These are phyloP conservation scores for Dicaeum eximium DNA, from an alignment of 2,113 vertebrate genomes.

Conservation along the genomic window DNA sequence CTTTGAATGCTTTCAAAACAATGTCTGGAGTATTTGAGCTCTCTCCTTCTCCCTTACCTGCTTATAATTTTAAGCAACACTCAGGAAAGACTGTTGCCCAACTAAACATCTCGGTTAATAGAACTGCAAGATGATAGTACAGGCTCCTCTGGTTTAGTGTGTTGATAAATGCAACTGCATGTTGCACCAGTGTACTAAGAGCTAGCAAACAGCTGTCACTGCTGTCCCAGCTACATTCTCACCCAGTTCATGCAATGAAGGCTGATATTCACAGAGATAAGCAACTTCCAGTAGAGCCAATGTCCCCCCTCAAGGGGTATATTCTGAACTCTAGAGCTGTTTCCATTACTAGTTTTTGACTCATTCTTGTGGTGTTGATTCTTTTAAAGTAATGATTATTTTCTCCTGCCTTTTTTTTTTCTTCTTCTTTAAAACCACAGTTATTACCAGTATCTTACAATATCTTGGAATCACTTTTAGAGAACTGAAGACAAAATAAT, in stretches of 20 bases:
- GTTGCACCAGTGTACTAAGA: neutral
- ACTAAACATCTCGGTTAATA: neutral
- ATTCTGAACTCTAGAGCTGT: neutral
- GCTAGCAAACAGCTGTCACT: neutral
- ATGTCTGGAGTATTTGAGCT: neutral
- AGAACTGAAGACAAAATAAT: neutral
- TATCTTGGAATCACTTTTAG: neutral
- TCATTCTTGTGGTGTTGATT: neutral
- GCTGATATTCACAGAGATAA: neutral
- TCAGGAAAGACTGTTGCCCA: neutral
- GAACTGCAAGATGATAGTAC: neutral
- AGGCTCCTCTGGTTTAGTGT: neutral
- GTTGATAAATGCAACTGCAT: neutral
- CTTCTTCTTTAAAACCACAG: accelerated
- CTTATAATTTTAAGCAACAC: neutral
- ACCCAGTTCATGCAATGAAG: neutral
- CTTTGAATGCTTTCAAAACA: neutral
- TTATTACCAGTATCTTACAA: neutral
- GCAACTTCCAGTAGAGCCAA: neutral
- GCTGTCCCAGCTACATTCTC: neutral
- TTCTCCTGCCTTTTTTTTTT: neutral
- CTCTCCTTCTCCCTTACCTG: neutral
- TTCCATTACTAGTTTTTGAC: neutral
- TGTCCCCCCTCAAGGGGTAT: neutral
- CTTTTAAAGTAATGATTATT: neutral